Evolutionary conservation across 2,113 vertebrate species (phyloP).

Genomic region (Theristicus caerulescens): DNA sequence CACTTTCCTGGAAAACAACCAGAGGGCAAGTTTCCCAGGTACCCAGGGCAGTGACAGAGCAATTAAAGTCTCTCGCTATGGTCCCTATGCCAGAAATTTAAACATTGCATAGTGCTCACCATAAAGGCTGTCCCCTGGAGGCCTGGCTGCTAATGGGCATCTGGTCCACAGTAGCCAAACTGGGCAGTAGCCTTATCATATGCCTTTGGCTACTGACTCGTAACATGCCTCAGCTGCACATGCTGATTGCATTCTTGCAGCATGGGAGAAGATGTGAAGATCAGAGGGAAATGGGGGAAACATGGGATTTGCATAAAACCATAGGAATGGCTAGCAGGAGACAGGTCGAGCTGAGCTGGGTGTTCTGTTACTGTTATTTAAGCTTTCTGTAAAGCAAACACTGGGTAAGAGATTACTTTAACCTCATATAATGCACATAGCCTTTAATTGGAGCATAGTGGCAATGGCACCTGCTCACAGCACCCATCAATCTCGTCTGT

Average conservation of each 20-base stretch:
- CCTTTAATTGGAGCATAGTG: background rate
- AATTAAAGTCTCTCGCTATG: background rate
- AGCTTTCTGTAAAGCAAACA: background rate
- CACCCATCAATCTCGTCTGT: background rate
- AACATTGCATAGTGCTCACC: background rate
- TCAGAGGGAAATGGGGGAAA: background rate
- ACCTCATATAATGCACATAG: background rate
- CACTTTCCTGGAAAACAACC: background rate
- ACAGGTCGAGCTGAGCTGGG: background rate
- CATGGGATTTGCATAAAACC: background rate
- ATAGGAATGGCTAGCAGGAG: background rate
- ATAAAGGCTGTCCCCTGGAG: background rate
- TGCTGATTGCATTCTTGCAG: background rate
- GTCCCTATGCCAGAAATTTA: background rate
- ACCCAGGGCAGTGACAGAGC: background rate
- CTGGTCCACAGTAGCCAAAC: background rate
- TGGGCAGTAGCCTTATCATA: background rate
- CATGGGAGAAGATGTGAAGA: background rate
- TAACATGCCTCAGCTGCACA: background rate
- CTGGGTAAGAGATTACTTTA: background rate
- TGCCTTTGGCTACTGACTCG: background rate
- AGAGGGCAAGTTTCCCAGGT: background rate
- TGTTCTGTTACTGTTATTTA: background rate
- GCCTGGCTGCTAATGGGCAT: background rate
- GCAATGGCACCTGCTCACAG: background rate